A percentile compares a stretch with the other conserved stretches of the same genome.
These are phyloP conservation scores for Pipistrellus kuhlii DNA, from an alignment of 2,797 vertebrate species.

Conservation along the genomic window DNA sequence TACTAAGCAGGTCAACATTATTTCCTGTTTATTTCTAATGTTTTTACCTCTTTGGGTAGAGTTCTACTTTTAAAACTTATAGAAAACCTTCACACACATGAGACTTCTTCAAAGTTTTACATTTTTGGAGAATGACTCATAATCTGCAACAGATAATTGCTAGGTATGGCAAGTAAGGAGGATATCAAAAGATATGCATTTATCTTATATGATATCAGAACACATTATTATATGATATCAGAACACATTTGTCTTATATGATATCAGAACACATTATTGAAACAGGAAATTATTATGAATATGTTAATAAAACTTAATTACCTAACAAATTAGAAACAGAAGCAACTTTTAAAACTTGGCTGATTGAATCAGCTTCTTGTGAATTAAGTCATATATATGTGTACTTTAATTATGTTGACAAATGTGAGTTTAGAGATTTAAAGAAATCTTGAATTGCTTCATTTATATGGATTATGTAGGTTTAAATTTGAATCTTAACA, in stretches of 20 bases:
- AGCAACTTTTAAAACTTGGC: neutral
- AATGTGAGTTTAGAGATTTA: neutral
- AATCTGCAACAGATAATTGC: slow-evolving; percentile 22
- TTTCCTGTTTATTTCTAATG: neutral
- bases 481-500: slow-evolving; percentile 8
- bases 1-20: neutral
- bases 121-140: slow-evolving; percentile 41
- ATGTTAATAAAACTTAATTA: neutral
- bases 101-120: neutral
- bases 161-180: slow-evolving; percentile 21
- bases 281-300: neutral
- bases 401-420: neutral
- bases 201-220: slow-evolving; percentile 59
- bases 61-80: neutral
- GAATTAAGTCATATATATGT: neutral
- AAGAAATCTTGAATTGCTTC: neutral
- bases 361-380: neutral
- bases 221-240: neutral
- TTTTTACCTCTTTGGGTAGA: neutral
- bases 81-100: neutral
- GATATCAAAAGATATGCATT: slow-evolving; percentile 58
- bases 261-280: neutral
- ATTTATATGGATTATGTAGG: neutral
- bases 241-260: neutral
- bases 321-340: slow-evolving; percentile 7